These are phyloP conservation scores for Lepeophtheirus salmonis DNA, from an alignment of 1,140 invertebrate species.

Conservation along the genomic window DNA sequence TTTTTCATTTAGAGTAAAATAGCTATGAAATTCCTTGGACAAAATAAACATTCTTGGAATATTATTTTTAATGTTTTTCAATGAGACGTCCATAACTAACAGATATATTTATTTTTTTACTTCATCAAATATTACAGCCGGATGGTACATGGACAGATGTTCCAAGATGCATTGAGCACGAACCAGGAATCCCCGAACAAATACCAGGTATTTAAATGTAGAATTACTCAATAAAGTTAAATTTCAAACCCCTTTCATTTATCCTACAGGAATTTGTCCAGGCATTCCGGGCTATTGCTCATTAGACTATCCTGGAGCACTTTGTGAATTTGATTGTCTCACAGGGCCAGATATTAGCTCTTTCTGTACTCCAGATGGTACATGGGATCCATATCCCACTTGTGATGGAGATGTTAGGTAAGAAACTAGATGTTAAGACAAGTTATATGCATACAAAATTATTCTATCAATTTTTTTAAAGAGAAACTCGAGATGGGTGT, in stretches of 20 bases:
- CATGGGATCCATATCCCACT: slow-evolving; percentile 17
- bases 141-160: slow-evolving; percentile 17
- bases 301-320: slow-evolving; percentile 8
- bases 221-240: too few relatives aligned
- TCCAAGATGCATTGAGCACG: slow-evolving; percentile 17
- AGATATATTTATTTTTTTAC: too few relatives aligned
- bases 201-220: neutral
- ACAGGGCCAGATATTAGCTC: slow-evolving; percentile 13
- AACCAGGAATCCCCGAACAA: slow-evolving; percentile 15
- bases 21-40: too few relatives aligned
- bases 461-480: neutral
- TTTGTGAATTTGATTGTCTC: slow-evolving; percentile 18
- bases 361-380: slow-evolving; percentile 16
- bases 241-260: neutral
- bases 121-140: too few relatives aligned
- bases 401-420: slow-evolving; percentile 13
- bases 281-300: slow-evolving; percentile 18
- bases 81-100: too few relatives aligned
- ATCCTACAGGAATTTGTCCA: slow-evolving; percentile 8
- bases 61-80: too few relatives aligned
- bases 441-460: neutral
- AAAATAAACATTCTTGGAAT: too few relatives aligned
- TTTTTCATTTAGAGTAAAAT: too few relatives aligned
- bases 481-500: slow-evolving; percentile 17
- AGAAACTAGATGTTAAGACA: neutral